These are phyloP conservation scores for Sussaba pulchella DNA, from an alignment of 2,888 invertebrate genomes.

Conservation along the genomic window DNA sequence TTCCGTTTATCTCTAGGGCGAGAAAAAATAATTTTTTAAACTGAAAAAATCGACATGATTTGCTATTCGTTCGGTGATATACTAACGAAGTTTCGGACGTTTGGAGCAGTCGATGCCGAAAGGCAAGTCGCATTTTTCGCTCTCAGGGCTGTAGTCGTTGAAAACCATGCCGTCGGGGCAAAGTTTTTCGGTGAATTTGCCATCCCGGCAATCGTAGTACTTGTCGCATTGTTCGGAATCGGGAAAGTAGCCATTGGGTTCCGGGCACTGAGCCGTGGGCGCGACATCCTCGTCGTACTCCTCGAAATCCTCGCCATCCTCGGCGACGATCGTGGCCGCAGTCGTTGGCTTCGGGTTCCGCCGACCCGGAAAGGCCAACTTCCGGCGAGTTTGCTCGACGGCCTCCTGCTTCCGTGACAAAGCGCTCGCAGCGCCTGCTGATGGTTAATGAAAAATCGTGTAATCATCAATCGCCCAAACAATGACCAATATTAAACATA, in stretches of 20 bases:
- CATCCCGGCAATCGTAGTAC: slow-evolving; percentile 92
- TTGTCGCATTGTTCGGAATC: slow-evolving; percentile 95
- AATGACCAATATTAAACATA: too few relatives aligned
- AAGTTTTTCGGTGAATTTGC: slow-evolving; percentile 90
- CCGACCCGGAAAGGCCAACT: slow-evolving; percentile 68
- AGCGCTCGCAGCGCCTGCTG: slow-evolving; percentile 76
- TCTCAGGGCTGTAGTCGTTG: slow-evolving; percentile 92
- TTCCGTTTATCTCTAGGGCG: neutral
- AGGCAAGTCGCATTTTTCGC: slow-evolving; percentile 95
- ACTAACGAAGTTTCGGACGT: slow-evolving; percentile 92
- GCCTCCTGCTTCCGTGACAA: slow-evolving; percentile 81
- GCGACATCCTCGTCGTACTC: slow-evolving; percentile 85
- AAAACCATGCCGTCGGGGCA: slow-evolving; percentile 96
- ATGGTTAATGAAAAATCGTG: slow-evolving; percentile 15
- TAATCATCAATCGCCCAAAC: too few relatives aligned
- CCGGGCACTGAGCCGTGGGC: slow-evolving; percentile 90
- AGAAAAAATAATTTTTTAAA: too few relatives aligned
- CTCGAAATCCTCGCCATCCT: slow-evolving; percentile 69
- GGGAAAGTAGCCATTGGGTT: slow-evolving; percentile 93
- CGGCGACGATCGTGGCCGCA: slow-evolving; percentile 38
- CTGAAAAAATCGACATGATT: neutral
- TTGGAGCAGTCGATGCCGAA: slow-evolving; percentile 94
- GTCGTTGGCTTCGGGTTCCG: slow-evolving; percentile 74
- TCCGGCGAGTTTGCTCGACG: slow-evolving; percentile 80
- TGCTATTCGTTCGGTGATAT: neutral